Percentiles rank a stretch among this genome's conserved stretches.
These are phyloP conservation scores for Emydoidea blandingii DNA, from an alignment of 2,797 vertebrate genomes.

Conservation along the genomic window DNA sequence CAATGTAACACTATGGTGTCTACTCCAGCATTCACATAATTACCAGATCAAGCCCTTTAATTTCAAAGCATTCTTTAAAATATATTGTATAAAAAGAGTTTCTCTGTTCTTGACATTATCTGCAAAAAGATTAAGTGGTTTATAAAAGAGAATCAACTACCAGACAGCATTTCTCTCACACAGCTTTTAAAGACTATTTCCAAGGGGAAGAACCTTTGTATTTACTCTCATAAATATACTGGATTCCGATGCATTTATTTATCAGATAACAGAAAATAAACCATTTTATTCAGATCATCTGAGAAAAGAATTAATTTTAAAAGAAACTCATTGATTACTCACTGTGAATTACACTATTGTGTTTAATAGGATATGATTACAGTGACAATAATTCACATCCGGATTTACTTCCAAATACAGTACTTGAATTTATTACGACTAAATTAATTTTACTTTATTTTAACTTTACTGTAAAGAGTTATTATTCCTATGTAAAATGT, in stretches of 20 bases:
- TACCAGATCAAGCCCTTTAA: conserved; percentile 9
- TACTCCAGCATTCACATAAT: neutral
- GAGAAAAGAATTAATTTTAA: conserved; percentile 47
- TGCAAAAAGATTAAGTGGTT: conserved; percentile 66
- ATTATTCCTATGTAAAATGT: conserved; percentile 54
- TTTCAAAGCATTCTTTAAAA: conserved; percentile 70
- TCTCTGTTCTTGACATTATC: conserved; percentile 52
- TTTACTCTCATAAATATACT: conserved; percentile 72
- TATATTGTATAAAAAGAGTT: conserved; percentile 23
- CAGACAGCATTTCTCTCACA: conserved; percentile 61
- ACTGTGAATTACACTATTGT: conserved; percentile 30
- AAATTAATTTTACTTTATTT: conserved; percentile 50
- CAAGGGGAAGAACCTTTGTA: conserved; percentile 65
- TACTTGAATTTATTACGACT: conserved; percentile 66
- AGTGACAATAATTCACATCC: conserved; percentile 58
- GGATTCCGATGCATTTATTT: conserved; percentile 53
- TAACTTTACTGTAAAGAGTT: conserved; percentile 41
- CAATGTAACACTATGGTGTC: neutral
- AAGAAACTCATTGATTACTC: conserved; percentile 63
- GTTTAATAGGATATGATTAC: conserved; percentile 41
- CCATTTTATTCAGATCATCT: conserved; percentile 62
- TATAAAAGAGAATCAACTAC: conserved; percentile 43
- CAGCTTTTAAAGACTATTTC: conserved; percentile 65
- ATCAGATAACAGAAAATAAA: conserved; percentile 63
- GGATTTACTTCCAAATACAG: conserved; percentile 69